Percentiles rank a stretch among this genome's conserved stretches.
Evolutionary conservation across 2,113 vertebrate species (phyloP).

Genomic region (Egretta garzetta): DNA sequence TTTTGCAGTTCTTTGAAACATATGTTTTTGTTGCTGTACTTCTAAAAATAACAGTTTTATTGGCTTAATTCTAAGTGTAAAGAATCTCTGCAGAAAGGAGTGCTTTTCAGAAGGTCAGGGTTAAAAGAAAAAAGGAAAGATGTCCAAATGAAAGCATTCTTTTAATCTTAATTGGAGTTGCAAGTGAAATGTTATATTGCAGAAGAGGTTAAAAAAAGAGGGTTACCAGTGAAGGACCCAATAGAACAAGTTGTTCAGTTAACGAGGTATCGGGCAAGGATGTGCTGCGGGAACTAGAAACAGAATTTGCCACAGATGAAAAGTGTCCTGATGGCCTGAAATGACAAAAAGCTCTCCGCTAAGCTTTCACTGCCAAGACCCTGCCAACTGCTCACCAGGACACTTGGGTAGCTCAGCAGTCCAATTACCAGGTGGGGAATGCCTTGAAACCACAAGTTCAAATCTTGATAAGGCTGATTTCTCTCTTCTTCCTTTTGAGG

Average conservation of each 20-base stretch:
- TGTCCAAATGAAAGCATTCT: background rate
- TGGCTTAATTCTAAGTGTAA: background rate
- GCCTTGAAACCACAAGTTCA: background rate
- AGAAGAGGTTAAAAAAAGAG: background rate
- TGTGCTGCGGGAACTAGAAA: background rate
- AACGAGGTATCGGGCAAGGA: background rate
- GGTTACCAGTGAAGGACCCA: background rate
- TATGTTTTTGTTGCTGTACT: background rate
- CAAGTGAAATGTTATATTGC: background rate
- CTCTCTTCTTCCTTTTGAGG: background rate
- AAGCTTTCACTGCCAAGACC: background rate
- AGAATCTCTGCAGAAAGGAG: background rate
- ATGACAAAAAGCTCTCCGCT: background rate
- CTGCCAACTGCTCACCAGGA: background rate
- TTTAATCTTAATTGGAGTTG: conserved; percentile 20
- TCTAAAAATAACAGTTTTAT: background rate
- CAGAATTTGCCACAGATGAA: background rate
- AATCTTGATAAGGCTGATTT: background rate
- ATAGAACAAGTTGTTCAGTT: background rate
- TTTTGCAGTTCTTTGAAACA: background rate
- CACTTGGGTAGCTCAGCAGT: background rate
- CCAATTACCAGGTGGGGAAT: background rate
- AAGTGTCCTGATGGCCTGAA: background rate
- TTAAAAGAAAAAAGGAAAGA: background rate
- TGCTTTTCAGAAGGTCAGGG: background rate